A percentile compares a stretch with the other conserved stretches of the same genome.
phyloP scores from a whole-genome alignment of 2,797 vertebrate genomes.

The Aselliscus stoliczkanus region DNA sequence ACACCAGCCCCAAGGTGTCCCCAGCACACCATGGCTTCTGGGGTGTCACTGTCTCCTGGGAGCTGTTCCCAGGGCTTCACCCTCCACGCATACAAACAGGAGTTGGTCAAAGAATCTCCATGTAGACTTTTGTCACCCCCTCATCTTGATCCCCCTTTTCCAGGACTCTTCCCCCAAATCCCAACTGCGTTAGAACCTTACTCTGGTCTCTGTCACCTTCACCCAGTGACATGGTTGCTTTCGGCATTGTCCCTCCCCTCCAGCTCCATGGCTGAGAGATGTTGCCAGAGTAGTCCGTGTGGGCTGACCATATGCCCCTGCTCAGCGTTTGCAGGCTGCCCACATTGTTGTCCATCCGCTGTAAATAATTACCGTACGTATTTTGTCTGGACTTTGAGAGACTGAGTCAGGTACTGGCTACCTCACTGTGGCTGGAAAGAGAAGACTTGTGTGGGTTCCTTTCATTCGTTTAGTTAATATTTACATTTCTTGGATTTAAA shows the following conservation, averaged over 20 bases:
- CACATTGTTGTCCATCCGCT: rapidly evolving
- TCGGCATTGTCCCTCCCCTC: rapidly evolving
- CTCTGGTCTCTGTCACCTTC: not conserved
- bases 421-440: not conserved
- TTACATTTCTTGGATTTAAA: not conserved
- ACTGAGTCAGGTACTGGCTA: rapidly evolving
- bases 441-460: rapidly evolving
- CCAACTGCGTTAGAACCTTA: not conserved
- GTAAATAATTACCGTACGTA: rapidly evolving
- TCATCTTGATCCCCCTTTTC: not conserved
- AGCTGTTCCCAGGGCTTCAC: not conserved
- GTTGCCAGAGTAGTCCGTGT: rapidly evolving
- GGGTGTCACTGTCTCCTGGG: not conserved
- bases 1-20: not conserved
- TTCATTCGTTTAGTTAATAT: not conserved
- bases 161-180: no score
- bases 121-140: rapidly evolving
- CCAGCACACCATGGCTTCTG: not conserved
- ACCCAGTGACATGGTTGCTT: not conserved
- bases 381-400: not conserved
- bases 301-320: not conserved
- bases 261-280: rapidly evolving
- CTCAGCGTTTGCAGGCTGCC: not conserved
- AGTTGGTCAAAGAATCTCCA: not conserved
- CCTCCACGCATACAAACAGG: rapidly evolving